A percentile compares a stretch with the other conserved stretches of the same genome.
phyloP scores from a whole-genome alignment of 2,113 vertebrate species.

The Todiramphus chloris region DNA sequence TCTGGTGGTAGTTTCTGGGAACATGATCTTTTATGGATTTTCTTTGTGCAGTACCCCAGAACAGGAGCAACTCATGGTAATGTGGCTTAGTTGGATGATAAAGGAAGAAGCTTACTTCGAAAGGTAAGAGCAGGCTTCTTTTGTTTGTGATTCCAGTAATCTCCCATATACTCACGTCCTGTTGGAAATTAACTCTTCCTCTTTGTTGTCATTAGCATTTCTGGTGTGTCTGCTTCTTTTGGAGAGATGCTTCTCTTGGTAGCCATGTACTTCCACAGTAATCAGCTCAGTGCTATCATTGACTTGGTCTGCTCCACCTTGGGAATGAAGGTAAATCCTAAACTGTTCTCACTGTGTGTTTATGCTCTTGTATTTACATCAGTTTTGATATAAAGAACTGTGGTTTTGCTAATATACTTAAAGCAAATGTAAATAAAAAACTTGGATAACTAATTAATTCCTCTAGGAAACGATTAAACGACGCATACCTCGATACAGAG shows the following conservation, averaged over 20 bases:
- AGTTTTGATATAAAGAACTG: background rate
- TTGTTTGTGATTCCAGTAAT: background rate
- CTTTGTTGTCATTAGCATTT: constrained; percentile 80
- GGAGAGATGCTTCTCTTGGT: constrained; percentile 98
- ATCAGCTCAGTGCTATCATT: constrained; percentile 94
- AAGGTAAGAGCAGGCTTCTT: constrained; percentile 77
- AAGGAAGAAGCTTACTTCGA: constrained; percentile 99
- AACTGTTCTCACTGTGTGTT: background rate
- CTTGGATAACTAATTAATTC: background rate
- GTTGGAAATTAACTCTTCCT: background rate
- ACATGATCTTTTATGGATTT: background rate
- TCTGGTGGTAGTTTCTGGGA: background rate
- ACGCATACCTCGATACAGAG: background rate
- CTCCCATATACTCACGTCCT: background rate
- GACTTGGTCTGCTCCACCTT: constrained; percentile 93
- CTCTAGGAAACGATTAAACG: background rate
- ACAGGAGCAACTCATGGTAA: constrained; percentile 96
- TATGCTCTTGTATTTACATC: background rate
- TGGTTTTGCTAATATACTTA: background rate
- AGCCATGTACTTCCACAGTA: constrained; percentile 99
- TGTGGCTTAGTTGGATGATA: constrained; percentile 99
- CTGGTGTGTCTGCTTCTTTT: constrained; percentile 96
- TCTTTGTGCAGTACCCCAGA: constrained; percentile 88
- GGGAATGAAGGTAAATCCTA: constrained; percentile 94
- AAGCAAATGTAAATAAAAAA: background rate